Percentiles rank a stretch among this genome's conserved stretches.
These are phyloP conservation scores for Neomicropteryx cornuta DNA, from an alignment of 1,140 invertebrate genomes.

Conservation along the genomic window DNA sequence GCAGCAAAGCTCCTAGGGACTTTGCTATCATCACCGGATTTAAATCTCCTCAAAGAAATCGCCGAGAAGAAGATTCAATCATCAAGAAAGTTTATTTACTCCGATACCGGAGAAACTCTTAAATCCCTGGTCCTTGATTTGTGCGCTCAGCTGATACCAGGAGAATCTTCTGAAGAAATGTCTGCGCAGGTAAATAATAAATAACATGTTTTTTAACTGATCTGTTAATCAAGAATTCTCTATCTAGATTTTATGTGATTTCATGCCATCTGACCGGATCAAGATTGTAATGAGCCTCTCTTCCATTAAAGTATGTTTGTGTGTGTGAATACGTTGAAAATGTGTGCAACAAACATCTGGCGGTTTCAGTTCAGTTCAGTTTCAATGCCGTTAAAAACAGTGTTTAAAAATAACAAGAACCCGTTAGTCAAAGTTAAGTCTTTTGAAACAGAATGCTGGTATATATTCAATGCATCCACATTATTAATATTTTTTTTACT, in stretches of 20 bases:
- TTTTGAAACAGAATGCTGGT: too few relatives aligned
- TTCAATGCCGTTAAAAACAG: too few relatives aligned
- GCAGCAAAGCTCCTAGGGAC: conserved; percentile 63
- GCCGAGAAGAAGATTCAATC: conserved; percentile 30
- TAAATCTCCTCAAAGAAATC: conserved; percentile 43
- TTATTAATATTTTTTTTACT: too few relatives aligned
- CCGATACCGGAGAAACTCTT: conserved; percentile 45
- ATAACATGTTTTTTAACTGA: conserved; percentile 17
- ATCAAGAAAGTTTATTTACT: conserved; percentile 48
- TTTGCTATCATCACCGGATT: conserved; percentile 51
- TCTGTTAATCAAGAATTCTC: conserved; percentile 14
- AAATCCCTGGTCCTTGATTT: conserved; percentile 61
- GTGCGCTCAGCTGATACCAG: conserved; percentile 58
- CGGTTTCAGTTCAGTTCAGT: too few relatives aligned
- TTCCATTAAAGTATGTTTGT: too few relatives aligned
- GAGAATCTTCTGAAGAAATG: conserved; percentile 43
- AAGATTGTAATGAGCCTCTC: too few relatives aligned
- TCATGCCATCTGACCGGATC: too few relatives aligned
- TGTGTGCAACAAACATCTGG: too few relatives aligned
- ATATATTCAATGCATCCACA: too few relatives aligned
- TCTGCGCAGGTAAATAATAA: conserved; percentile 44
- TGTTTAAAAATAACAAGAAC: too few relatives aligned
- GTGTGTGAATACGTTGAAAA: too few relatives aligned
- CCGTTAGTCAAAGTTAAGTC: too few relatives aligned
- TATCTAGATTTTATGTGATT: conserved; percentile 7